Conservation (phyloP, 2,797 vertebrate genomes). For the Gymnopithys bicolor region DNA sequence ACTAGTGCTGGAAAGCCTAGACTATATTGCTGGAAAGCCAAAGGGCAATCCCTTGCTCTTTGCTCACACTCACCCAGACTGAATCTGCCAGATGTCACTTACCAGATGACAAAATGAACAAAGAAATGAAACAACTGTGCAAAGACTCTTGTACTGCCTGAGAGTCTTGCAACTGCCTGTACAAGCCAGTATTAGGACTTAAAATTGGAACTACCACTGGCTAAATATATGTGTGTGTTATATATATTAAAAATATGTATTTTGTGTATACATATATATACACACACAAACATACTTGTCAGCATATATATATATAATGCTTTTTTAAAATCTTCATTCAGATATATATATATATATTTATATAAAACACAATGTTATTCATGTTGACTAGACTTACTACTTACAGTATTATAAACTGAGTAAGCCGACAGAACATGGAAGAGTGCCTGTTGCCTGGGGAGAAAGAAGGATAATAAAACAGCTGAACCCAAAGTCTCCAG, state of each 20-base stretch:
- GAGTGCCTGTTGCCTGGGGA: slow-evolving; percentile 87
- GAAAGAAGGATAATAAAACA: slow-evolving; percentile 22
- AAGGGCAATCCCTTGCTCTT: background rate
- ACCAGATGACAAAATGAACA: background rate
- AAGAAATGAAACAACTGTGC: background rate
- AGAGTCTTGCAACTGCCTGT: background rate
- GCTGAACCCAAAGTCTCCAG: background rate
- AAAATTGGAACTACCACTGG: background rate
- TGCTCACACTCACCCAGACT: background rate
- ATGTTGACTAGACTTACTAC: slow-evolving; percentile 33
- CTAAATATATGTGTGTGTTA: background rate
- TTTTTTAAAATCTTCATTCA: background rate
- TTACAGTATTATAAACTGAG: slow-evolving; percentile 92
- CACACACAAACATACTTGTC: background rate
- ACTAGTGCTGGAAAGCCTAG: background rate
- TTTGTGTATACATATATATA: background rate
- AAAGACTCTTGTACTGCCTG: background rate
- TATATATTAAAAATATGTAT: background rate
- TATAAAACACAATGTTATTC: background rate
- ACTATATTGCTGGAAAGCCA: background rate
- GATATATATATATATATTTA: background rate
- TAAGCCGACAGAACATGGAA: slow-evolving; percentile 90
- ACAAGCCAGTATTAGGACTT: background rate
- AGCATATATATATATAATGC: background rate
- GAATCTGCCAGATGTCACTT: background rate